Evolutionary conservation across 2,113 vertebrate species (phyloP), one percentile per base, ranked within the genome.

Genomic region (Notothenia coriiceps): DNA sequence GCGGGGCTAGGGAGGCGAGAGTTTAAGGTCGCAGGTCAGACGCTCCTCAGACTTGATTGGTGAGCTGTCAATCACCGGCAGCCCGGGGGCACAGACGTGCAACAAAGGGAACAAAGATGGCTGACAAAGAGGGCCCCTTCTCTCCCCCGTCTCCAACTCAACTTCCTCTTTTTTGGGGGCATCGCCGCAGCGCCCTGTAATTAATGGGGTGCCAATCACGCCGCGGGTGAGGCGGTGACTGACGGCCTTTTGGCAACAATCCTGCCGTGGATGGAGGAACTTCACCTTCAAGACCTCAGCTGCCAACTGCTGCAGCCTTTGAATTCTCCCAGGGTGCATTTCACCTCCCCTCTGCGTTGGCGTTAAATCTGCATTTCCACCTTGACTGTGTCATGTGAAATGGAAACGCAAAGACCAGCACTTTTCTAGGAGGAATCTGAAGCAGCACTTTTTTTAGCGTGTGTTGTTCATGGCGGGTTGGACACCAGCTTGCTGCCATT

Each of bases 31-130:
- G 88, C 86, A 93, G 94, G 93, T 94, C 92, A 94, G 90, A 86
- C 79, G 81, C 90, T 93, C 88, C 89, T 88, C 90, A 89, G 87
- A 88, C 89, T 92, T 86, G 88, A 90, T 92, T 89, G 87, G 94
- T 86, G 92, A 94, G 88, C 93, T 95, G 95, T 95, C 94, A 95
- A 84, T 95, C 94, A 94, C 29, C 20, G 0, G 68, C 44, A 11
- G 83, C 93, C 91, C 66, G 17, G 35, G 92, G 91, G 91, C 93
- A 88, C 80, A 25, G 79, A 59, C 68, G 13, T 6, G 20, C 85
- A 89, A 94, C 93, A 94, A 94, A 92, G 80, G 60, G 84, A 89
- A 93, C 93, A 94, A 95, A 93, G 94, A 95, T 96, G 93, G 91
- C 91, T 84, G 92, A 93, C 91, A 94, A 92, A 94, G 87, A 66